These are phyloP conservation scores for Plebejus melissa DNA, from an alignment of 2,888 invertebrate genomes.

Conservation along the genomic window DNA sequence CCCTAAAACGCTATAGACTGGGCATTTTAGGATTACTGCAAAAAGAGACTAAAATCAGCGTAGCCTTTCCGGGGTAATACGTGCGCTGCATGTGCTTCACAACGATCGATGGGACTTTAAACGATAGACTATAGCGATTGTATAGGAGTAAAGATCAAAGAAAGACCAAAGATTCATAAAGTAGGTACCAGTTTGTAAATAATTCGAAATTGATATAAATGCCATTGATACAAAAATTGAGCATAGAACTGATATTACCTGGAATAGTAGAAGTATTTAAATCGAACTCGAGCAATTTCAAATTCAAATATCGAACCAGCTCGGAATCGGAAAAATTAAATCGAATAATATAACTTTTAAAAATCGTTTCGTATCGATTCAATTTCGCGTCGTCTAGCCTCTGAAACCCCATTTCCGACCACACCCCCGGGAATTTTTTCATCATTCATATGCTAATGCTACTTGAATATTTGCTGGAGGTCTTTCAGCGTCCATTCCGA, in stretches of 20 bases:
- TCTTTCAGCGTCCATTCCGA: constrained; percentile 39
- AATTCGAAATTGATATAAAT: not conserved
- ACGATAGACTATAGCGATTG: constrained; percentile 30
- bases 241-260: not conserved
- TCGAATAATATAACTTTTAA: not conserved
- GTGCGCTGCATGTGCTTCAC: constrained; percentile 56
- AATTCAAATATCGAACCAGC: not conserved
- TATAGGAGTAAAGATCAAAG: not conserved
- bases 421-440: constrained; percentile 64
- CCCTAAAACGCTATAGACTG: constrained; percentile 26
- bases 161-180: not conserved
- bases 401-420: constrained; percentile 55
- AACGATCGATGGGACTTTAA: constrained; percentile 29
- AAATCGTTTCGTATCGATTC: constrained; percentile 27
- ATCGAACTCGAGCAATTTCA: not conserved
- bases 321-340: not conserved
- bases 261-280: not conserved
- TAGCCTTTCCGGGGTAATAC: constrained; percentile 56
- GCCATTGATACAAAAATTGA: not conserved
- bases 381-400: constrained; percentile 12
- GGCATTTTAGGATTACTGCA: constrained; percentile 26
- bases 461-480: constrained; percentile 47
- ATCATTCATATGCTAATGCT: constrained; percentile 73
- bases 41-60: constrained; percentile 66
- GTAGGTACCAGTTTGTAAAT: not conserved